Conservation (phyloP, 2,113 vertebrate species). For the Gymnorhina tibicen region DNA sequence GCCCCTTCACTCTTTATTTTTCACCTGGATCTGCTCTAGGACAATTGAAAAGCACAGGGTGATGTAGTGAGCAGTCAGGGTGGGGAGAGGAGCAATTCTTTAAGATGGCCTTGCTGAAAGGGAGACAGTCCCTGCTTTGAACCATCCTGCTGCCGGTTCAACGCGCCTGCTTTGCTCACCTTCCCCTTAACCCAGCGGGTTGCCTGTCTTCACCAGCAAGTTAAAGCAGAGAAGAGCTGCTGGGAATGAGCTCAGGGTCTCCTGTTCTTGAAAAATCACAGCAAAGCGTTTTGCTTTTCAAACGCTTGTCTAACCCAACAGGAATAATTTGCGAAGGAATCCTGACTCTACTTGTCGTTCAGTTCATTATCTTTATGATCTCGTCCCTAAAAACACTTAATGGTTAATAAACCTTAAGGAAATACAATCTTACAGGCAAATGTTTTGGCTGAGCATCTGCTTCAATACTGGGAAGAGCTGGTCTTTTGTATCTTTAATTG, state of each 20-base stretch:
- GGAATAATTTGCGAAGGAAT: not conserved
- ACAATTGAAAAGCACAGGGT: not conserved
- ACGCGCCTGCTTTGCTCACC: accelerated
- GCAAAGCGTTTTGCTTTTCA: not conserved
- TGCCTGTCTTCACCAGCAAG: not conserved
- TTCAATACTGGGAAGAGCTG: not conserved
- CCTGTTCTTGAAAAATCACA: not conserved
- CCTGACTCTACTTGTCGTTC: not conserved
- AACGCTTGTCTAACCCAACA: not conserved
- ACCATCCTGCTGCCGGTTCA: not conserved
- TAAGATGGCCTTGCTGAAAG: not conserved
- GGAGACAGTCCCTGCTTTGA: not conserved
- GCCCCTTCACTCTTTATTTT: not conserved
- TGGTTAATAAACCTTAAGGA: slow-evolving; percentile 53
- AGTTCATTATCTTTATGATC: slow-evolving; percentile 22
- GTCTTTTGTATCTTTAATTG: slow-evolving; percentile 58
- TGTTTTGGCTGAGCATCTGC: slow-evolving; percentile 28
- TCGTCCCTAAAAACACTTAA: not conserved
- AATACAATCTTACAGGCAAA: slow-evolving; percentile 20
- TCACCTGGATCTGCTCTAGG: not conserved
- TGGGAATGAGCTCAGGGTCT: not conserved
- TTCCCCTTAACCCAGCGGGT: not conserved
- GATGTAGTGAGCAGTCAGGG: not conserved
- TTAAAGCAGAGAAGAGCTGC: not conserved
- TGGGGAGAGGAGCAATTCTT: not conserved